These are phyloP conservation scores for Parnassius smintheus DNA, from an alignment of 2,888 invertebrate genomes.

Conservation along the genomic window DNA sequence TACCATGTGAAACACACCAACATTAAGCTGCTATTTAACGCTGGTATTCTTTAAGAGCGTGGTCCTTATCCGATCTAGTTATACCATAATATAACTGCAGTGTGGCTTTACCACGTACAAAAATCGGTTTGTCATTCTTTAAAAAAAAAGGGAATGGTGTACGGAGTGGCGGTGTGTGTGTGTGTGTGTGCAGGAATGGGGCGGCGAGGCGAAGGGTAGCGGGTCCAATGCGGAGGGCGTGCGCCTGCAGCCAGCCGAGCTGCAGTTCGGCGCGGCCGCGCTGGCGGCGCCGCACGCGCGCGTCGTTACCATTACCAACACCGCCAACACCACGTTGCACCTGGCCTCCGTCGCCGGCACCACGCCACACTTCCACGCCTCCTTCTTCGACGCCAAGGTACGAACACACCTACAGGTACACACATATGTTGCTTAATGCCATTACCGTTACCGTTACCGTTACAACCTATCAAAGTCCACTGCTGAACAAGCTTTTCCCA, in stretches of 20 bases:
- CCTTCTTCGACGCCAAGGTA: constrained; percentile 98
- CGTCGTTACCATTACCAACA: constrained; percentile 93
- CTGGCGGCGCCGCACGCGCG: constrained; percentile 93
- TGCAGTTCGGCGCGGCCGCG: constrained; percentile 83
- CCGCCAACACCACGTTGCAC: constrained; percentile 93
- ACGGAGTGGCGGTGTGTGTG: background rate
- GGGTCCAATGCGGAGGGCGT: constrained; percentile 47
- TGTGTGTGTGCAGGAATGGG: constrained; percentile 56
- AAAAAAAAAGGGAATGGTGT: no score
- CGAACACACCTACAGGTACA: constrained; percentile 84
- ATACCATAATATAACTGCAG: no score
- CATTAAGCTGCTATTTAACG: no score
- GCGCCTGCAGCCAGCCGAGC: constrained; percentile 70
- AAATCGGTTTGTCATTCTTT: no score
- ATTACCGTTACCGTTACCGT: no score
- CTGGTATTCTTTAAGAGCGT: no score
- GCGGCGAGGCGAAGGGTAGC: constrained; percentile 29
- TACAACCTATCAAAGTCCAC: no score
- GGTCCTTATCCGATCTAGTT: no score
- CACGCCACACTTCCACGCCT: constrained; percentile 97
- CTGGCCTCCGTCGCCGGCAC: constrained; percentile 96
- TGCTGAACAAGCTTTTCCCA: no score
- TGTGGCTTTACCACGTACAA: no score
- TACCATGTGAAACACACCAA: no score
- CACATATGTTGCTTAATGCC: background rate